Evolutionary conservation across 1,140 invertebrate species (phyloP).

Genomic region (Caenorhabditis remanei): DNA sequence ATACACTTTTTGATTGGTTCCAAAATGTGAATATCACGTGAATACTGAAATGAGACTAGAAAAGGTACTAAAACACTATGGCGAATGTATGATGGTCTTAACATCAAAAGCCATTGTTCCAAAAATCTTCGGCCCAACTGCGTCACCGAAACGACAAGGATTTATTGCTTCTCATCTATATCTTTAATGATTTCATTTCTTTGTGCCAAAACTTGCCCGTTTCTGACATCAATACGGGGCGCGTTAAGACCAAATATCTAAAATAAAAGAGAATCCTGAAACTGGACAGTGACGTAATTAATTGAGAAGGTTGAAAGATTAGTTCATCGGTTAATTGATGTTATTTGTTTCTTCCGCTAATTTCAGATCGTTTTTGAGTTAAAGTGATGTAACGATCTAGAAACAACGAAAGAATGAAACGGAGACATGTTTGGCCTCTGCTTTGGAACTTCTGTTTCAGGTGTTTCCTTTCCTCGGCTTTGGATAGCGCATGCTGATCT

Average conservation of each 20-base stretch:
- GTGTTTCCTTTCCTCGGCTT: slow-evolving; percentile 43
- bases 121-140: slow-evolving; percentile 15
- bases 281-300: slow-evolving; percentile 9
- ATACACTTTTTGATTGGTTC: background rate
- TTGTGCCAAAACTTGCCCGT: slow-evolving; percentile 15
- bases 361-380: background rate
- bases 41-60: background rate
- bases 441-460: slow-evolving; percentile 53
- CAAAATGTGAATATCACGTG: slow-evolving; percentile 42
- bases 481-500: slow-evolving; percentile 2
- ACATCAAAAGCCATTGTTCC: slow-evolving; percentile 47
- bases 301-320: slow-evolving; percentile 20
- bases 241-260: background rate
- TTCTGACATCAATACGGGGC: slow-evolving; percentile 2
- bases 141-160: background rate
- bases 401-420: slow-evolving; percentile 18
- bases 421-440: slow-evolving; percentile 33
- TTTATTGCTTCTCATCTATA: background rate
- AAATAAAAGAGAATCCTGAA: background rate
- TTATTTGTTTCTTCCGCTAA: background rate
- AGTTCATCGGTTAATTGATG: background rate
- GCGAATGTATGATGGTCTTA: background rate
- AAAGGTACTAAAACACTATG: slow-evolving; percentile 4
- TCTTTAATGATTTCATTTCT: slow-evolving; percentile 23
- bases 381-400: background rate